Evolutionary conservation across 2,797 vertebrate species (phyloP).

Genomic region (Taenioides sp.): DNA sequence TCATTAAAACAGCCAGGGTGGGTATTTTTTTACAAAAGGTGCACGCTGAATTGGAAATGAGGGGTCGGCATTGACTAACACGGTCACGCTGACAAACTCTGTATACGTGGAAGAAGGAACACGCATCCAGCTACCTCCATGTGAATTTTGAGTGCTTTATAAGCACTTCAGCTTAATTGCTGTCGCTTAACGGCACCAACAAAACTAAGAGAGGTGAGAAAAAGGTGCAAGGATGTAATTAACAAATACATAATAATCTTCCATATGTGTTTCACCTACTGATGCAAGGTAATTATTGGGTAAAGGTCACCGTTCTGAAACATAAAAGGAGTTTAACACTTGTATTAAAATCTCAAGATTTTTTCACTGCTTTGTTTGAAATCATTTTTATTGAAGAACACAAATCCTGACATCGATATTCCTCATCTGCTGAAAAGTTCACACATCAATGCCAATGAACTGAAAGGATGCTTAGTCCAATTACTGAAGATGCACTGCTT

Average conservation of each 20-base stretch:
- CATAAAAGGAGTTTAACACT: slow-evolving; percentile 1
- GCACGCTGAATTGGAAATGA: neutral
- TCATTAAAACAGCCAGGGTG: slow-evolving; percentile 8
- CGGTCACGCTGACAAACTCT: slow-evolving; percentile 3
- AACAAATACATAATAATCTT: slow-evolving; percentile 37
- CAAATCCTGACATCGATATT: slow-evolving; percentile 28
- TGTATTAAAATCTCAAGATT: slow-evolving; percentile 6
- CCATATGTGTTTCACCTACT: slow-evolving; percentile 25
- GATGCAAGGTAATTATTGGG: slow-evolving; percentile 32
- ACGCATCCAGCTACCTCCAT: slow-evolving; percentile 1
- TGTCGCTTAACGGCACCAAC: slow-evolving; percentile 15
- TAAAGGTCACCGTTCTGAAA: slow-evolving; percentile 30
- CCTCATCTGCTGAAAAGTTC: slow-evolving; percentile 28
- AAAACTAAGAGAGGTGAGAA: slow-evolving; percentile 16
- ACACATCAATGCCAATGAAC: slow-evolving; percentile 21
- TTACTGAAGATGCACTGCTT: slow-evolving; percentile 10
- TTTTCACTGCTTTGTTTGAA: slow-evolving; percentile 19
- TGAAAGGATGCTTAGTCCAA: slow-evolving; percentile 20
- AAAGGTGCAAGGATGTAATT: slow-evolving; percentile 34
- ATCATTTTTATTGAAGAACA: slow-evolving; percentile 10
- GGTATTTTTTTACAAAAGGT: neutral
- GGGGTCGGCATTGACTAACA: neutral
- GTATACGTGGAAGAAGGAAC: neutral
- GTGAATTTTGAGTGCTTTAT: slow-evolving; percentile 28
- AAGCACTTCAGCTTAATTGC: slow-evolving; percentile 31